These are phyloP conservation scores for Harpagus bidentatus DNA, from an alignment of 2,113 vertebrate species.

Conservation along the genomic window DNA sequence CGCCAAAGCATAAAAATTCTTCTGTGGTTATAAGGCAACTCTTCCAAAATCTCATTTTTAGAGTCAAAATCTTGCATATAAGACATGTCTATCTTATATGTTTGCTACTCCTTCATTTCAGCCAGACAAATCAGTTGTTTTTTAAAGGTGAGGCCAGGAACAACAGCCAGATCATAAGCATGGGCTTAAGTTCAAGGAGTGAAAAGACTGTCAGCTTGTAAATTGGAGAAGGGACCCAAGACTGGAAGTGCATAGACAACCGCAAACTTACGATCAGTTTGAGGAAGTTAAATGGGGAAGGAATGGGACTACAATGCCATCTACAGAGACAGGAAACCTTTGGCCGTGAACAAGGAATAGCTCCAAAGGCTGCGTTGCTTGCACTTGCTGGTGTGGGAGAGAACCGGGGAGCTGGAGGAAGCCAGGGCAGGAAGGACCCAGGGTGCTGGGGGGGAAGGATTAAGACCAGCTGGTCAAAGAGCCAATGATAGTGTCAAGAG, in stretches of 20 bases:
- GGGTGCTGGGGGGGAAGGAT: fast-evolving
- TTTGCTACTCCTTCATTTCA: neutral
- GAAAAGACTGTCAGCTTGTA: neutral
- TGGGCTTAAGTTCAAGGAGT: neutral
- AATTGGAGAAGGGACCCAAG: neutral
- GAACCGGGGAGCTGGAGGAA: neutral
- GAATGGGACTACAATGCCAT: neutral
- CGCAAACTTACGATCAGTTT: neutral
- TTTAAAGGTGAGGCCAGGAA: neutral
- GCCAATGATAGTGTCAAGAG: neutral
- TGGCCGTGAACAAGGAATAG: neutral
- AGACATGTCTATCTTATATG: neutral
- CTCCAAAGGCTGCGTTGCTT: neutral
- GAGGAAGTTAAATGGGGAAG: neutral
- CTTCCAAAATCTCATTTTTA: neutral
- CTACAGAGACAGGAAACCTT: neutral
- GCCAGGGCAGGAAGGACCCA: neutral
- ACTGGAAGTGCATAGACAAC: neutral
- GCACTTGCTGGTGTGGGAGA: neutral
- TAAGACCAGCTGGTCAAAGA: neutral
- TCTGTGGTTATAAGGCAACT: neutral
- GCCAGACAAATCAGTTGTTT: neutral
- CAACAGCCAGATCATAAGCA: neutral
- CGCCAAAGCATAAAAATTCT: neutral
- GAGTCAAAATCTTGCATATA: neutral